These are phyloP conservation scores for Lycia hirtaria DNA, from an alignment of 2,888 invertebrate species.

Conservation along the genomic window DNA sequence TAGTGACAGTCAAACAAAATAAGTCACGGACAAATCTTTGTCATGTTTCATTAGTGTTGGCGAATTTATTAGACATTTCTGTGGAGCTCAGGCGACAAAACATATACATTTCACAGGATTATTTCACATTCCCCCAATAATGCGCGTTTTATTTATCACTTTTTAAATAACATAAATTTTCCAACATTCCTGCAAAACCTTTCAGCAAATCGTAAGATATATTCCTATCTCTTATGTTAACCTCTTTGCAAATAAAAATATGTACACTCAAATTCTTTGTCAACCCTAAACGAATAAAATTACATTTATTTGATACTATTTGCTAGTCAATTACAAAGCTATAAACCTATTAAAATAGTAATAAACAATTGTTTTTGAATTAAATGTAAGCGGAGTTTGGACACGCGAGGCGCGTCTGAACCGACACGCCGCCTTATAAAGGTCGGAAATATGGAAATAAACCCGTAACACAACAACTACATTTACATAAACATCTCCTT, in stretches of 20 bases:
- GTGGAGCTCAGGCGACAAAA: too few relatives aligned
- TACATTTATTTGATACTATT: constrained; percentile 6
- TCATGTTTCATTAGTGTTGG: too few relatives aligned
- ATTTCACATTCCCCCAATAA: too few relatives aligned
- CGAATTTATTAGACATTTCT: too few relatives aligned
- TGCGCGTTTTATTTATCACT: too few relatives aligned
- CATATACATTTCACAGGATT: too few relatives aligned
- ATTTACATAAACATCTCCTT: constrained; percentile 36
- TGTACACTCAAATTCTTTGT: background rate
- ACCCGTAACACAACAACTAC: constrained; percentile 35
- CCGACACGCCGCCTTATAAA: constrained; percentile 50
- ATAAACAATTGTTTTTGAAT: constrained; percentile 41
- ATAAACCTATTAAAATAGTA: constrained; percentile 46
- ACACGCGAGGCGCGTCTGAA: constrained; percentile 40
- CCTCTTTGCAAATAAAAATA: background rate
- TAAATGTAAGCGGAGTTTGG: constrained; percentile 31
- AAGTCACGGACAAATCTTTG: too few relatives aligned
- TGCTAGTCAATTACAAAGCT: constrained; percentile 41
- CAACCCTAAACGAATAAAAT: constrained; percentile 13
- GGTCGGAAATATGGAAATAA: constrained; percentile 38
- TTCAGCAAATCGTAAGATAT: too few relatives aligned
- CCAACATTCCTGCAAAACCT: too few relatives aligned
- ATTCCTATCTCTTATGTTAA: background rate
- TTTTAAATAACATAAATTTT: too few relatives aligned
- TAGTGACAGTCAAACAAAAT: too few relatives aligned